These are phyloP conservation scores for Bambusicola thoracicus DNA, from an alignment of 2,113 vertebrate genomes.

Conservation along the genomic window DNA sequence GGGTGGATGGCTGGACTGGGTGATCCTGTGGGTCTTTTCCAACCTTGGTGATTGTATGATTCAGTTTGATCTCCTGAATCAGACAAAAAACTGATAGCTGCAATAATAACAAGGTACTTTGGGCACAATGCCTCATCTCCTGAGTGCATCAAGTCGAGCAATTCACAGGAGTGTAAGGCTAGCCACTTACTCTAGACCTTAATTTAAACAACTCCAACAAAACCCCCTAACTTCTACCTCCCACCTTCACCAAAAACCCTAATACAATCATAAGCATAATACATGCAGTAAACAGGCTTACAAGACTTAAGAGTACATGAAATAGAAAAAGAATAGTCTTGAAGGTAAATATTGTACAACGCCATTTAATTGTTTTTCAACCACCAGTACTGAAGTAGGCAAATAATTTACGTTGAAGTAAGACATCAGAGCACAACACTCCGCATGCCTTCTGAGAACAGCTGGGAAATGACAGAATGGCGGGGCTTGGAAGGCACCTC, in stretches of 20 bases:
- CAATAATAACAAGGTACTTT: neutral
- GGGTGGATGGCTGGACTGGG: too few relatives aligned
- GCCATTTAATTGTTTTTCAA: neutral
- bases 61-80: neutral
- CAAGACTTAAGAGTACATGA: neutral
- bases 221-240: neutral
- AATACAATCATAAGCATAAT: neutral
- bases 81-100: neutral
- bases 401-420: neutral
- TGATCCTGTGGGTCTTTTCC: too few relatives aligned
- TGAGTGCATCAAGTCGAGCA: neutral
- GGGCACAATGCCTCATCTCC: neutral
- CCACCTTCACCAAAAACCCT: neutral
- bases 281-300: neutral
- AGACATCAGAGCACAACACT: neutral
- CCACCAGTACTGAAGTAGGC: neutral
- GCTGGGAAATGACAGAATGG: too few relatives aligned
- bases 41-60: too few relatives aligned
- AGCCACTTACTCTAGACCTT: neutral
- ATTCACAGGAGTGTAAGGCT: neutral
- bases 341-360: neutral
- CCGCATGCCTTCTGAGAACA: neutral
- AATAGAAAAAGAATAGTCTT: neutral
- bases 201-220: neutral
- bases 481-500: too few relatives aligned